Base-by-base conservation (phyloP, 2,113 vertebrate species). In the Sturnus vulgaris region DNA sequence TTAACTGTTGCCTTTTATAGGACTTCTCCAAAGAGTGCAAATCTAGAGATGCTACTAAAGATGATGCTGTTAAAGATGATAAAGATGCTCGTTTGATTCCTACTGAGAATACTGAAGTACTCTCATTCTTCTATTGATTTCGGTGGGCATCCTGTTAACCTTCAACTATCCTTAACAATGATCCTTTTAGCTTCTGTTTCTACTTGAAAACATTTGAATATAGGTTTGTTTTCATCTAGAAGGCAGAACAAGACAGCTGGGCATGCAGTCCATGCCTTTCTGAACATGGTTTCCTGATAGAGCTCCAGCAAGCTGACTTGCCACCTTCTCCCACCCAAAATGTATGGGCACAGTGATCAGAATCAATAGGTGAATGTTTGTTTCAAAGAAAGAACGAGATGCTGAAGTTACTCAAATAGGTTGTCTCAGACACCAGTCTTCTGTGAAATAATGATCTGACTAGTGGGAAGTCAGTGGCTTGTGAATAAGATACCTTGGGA, bases 331-430 rank as follows among this genome's bases (percentile, higher is more conserved):
- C 19, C 75, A 21, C 9, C n/a, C 40, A 61, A 69, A 69, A 37
- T 0, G 0, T 0, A 1, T 49, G 46, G 37, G 15, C 59, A 50
- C 3, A 1, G 13, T 37, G 35, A 11, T 81, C 23, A 73, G 50
- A 69, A 61, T 55, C 40, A 73, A 20, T 10, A 69, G 59, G 44
- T 76, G 35, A 53, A 31, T 25, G 21, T 55, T 92, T 35, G 8
- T 93, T 71, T 81, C 50, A 46, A 35, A 77, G 37, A 66, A 81
- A 25, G 20, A 86, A 18, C 21, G 39, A 75, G 42, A 10, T 68
- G n/a, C 15, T 71, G 18, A 42, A 64, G n/a, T 72, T 65, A 55
- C 10, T 91, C 4, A 7, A 21, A 33, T 42, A 59, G 30, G 35
- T 79, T 92, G 13, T 10, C 64, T 85, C 44, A 37, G 47, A 65